These are phyloP conservation scores for Empis livida DNA, from an alignment of 2,888 invertebrate genomes.

Conservation along the genomic window DNA sequence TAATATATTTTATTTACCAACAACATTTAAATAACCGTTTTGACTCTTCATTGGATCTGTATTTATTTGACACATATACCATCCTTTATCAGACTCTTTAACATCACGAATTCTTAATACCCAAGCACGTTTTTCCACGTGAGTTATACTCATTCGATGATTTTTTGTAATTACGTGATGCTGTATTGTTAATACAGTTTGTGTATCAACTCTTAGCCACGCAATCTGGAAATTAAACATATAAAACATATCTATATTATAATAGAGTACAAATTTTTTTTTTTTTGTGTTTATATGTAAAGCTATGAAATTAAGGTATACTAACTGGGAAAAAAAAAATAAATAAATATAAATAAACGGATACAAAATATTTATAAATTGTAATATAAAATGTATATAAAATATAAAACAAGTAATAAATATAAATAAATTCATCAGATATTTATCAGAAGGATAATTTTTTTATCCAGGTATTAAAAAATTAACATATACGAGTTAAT, in stretches of 20 bases:
- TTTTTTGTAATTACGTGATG: constrained; percentile 74
- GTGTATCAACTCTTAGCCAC: constrained; percentile 71
- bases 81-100: constrained; percentile 56
- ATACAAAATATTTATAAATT: too few species aligned
- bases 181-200: constrained; percentile 69
- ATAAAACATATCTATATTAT: too few species aligned
- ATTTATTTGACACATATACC: constrained; percentile 34
- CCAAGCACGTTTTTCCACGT: constrained; percentile 62
- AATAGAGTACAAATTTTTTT: not conserved
- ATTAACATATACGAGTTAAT: too few species aligned
- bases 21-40: constrained; percentile 65
- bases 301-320: too few species aligned
- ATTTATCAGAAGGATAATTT: too few species aligned
- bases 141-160: constrained; percentile 59
- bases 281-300: too few species aligned
- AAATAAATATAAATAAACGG: not conserved
- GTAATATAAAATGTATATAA: too few species aligned
- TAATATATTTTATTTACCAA: constrained; percentile 42
- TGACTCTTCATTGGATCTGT: constrained; percentile 38
- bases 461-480: too few species aligned
- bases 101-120: constrained; percentile 61
- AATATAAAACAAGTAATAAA: too few species aligned
- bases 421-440: too few species aligned
- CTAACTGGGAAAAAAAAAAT: too few species aligned
- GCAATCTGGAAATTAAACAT: constrained; percentile 49